phyloP scores from a whole-genome alignment of 2,113 vertebrate genomes.

The Barnardius zonarius region DNA sequence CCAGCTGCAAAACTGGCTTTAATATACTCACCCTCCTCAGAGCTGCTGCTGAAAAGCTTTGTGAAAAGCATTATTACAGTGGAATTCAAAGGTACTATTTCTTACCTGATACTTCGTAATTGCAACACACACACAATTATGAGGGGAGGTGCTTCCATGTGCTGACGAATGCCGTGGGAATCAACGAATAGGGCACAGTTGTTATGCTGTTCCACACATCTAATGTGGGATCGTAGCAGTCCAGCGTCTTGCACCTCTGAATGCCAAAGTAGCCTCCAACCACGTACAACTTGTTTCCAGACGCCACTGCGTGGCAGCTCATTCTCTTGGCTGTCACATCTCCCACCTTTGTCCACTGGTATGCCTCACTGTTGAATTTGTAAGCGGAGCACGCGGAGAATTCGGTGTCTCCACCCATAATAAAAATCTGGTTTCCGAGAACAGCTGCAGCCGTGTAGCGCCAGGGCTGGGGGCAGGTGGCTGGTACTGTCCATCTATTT shows the following conservation, averaged over 20 bases:
- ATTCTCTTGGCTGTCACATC: constrained; percentile 83
- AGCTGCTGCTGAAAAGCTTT: neutral
- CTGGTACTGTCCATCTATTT: constrained; percentile 83
- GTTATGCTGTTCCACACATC: constrained; percentile 85
- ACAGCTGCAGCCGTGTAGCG: constrained; percentile 84
- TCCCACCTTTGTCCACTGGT: constrained; percentile 86
- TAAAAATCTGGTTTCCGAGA: constrained; percentile 84
- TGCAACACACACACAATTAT: constrained; percentile 41
- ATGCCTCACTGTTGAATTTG: constrained; percentile 84
- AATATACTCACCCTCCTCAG: neutral
- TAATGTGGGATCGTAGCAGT: constrained; percentile 81
- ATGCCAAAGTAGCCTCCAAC: constrained; percentile 85
- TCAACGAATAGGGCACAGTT: constrained; percentile 81
- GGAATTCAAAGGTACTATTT: neutral
- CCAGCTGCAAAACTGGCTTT: neutral
- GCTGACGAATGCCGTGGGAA: constrained; percentile 83
- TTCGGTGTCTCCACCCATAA: constrained; percentile 84
- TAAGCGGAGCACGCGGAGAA: constrained; percentile 83
- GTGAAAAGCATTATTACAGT: neutral
- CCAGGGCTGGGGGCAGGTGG: constrained; percentile 85
- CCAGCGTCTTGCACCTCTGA: constrained; percentile 83
- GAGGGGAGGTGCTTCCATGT: constrained; percentile 85
- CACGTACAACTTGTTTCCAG: constrained; percentile 83
- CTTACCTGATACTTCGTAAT: constrained; percentile 69
- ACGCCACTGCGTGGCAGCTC: constrained; percentile 84